phyloP scores from a whole-genome alignment of 2,797 vertebrate species.

The Ctenosaura bakeri region DNA sequence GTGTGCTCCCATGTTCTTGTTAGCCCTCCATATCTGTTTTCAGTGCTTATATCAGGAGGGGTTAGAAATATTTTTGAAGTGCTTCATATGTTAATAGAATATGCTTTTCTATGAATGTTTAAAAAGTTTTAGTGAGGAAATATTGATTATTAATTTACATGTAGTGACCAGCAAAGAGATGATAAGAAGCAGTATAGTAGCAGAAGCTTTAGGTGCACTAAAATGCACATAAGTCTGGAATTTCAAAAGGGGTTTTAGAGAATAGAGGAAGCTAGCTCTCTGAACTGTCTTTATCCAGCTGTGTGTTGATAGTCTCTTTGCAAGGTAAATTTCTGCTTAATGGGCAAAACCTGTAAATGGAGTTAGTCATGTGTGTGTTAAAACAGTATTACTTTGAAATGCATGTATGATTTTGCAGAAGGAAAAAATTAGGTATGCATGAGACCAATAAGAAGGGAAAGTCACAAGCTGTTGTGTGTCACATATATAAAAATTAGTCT shows the following conservation, averaged over 20 bases:
- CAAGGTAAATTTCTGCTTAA: constrained; percentile 26
- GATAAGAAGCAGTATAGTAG: constrained; percentile 14
- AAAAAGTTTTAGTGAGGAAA: background rate
- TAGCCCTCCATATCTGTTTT: background rate
- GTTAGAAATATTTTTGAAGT: background rate
- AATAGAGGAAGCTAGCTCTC: constrained; percentile 8
- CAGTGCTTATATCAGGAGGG: background rate
- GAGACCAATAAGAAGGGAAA: constrained; percentile 17
- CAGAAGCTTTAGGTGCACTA: constrained; percentile 35
- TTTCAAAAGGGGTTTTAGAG: constrained; percentile 47
- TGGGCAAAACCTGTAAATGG: background rate
- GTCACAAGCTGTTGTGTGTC: constrained; percentile 33
- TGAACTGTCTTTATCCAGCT: background rate
- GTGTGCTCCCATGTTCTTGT: background rate
- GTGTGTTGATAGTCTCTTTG: constrained; percentile 35
- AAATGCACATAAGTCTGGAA: background rate
- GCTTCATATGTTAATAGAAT: background rate
- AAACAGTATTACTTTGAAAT: constrained; percentile 30
- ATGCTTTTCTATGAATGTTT: background rate
- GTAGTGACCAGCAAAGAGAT: constrained; percentile 35
- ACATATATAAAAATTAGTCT: constrained; percentile 54
- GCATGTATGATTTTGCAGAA: constrained; percentile 20
- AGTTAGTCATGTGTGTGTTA: constrained; percentile 12
- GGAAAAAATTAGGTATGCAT: constrained; percentile 44
- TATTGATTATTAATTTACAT: constrained; percentile 22